Conservation (phyloP, 2,797 vertebrate genomes). For the Argyrosomus regius region DNA sequence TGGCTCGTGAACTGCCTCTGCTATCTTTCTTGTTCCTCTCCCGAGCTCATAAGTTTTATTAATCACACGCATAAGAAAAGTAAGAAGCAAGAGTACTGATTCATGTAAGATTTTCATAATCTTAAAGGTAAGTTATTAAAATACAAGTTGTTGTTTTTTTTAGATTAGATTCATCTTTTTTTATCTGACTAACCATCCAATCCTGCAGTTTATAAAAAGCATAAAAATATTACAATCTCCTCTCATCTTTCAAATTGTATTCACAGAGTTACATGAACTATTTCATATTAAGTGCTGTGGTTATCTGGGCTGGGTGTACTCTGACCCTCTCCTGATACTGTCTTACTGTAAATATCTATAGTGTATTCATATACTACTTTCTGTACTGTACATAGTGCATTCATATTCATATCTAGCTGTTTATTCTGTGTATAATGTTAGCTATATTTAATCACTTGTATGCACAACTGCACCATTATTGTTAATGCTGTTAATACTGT, state of each 20-base stretch:
- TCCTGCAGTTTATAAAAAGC: constrained; percentile 3
- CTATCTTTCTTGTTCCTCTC: not conserved
- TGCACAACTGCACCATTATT: too few relatives aligned
- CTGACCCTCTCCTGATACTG: too few relatives aligned
- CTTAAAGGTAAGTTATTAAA: not conserved
- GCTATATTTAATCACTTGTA: too few relatives aligned
- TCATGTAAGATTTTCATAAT: not conserved
- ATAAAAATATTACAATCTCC: not conserved
- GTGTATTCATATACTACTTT: too few relatives aligned
- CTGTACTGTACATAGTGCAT: too few relatives aligned
- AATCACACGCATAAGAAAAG: not conserved
- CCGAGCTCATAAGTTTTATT: not conserved
- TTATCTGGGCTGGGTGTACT: not conserved
- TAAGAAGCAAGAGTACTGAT: not conserved
- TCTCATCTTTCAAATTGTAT: not conserved
- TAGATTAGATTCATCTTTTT: not conserved
- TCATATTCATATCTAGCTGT: too few relatives aligned
- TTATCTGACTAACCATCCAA: not conserved
- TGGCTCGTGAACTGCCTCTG: not conserved
- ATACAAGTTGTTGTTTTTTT: not conserved
- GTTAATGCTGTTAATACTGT: too few relatives aligned
- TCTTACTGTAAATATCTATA: too few relatives aligned
- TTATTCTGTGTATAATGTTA: too few relatives aligned
- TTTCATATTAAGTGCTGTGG: not conserved
- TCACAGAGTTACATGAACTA: not conserved